Evolutionary conservation across 2,797 vertebrate genomes (phyloP).

Genomic region (Bufotes viridis): DNA sequence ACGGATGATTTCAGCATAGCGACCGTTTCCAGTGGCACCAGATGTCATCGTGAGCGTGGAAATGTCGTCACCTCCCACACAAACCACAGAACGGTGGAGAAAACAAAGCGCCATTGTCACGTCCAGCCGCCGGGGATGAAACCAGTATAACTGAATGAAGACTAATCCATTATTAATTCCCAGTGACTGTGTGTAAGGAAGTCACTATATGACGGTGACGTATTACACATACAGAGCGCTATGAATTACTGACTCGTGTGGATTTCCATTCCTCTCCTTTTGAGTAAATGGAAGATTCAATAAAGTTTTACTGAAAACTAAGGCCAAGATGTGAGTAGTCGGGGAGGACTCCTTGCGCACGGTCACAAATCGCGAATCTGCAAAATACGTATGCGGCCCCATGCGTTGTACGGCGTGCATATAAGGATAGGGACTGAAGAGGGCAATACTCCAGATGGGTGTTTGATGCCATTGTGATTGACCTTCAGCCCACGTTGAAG

Average conservation of each 20-base stretch:
- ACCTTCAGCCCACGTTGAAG: no score
- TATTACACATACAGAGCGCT: not conserved
- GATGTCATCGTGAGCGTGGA: not conserved
- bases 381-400: no score
- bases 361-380: no score
- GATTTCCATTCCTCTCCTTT: not conserved
- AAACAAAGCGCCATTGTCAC: not conserved
- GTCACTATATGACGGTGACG: not conserved
- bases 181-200: not conserved
- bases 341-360: no score
- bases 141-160: not conserved
- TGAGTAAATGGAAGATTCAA: no score
- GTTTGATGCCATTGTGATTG: no score
- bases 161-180: not conserved
- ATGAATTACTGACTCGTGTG: not conserved
- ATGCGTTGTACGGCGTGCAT: no score
- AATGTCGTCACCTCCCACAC: not conserved
- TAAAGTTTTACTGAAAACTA: no score
- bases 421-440: no score
- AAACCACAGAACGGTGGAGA: not conserved
- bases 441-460: no score
- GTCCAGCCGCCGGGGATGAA: not conserved
- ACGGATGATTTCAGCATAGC: not conserved
- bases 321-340: no score
- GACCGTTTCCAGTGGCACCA: not conserved